Conservation (phyloP, 2,113 vertebrate species). For the Dipodomys merriami region DNA sequence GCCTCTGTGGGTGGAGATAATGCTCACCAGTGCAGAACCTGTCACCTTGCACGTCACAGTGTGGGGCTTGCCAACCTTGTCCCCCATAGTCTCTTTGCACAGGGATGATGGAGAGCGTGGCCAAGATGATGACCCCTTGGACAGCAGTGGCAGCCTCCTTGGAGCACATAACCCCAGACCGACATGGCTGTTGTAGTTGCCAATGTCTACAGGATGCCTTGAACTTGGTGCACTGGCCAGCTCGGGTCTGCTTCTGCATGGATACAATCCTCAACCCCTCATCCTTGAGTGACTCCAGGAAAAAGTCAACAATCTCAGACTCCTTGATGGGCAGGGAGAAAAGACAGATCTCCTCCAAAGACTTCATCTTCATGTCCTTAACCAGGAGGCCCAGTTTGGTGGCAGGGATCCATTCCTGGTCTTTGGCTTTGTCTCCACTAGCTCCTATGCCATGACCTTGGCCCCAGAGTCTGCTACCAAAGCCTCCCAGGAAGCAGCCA, state of each 20-base stretch:
- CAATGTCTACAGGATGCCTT: neutral
- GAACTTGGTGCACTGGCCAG: neutral
- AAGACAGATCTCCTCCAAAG: too few species aligned
- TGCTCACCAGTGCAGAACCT: too few species aligned
- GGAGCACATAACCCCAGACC: neutral
- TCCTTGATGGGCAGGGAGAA: neutral
- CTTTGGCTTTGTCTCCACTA: too few species aligned
- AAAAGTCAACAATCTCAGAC: neutral
- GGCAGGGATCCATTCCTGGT: too few species aligned
- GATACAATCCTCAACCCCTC: neutral
- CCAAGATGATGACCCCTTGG: neutral
- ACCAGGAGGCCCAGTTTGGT: accelerated
- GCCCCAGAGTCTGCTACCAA: too few species aligned
- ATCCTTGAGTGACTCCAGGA: neutral
- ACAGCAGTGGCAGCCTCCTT: neutral
- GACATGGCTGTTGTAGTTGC: neutral
- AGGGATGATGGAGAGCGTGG: neutral
- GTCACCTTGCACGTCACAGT: too few species aligned
- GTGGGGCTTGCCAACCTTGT: too few species aligned
- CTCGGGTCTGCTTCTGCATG: neutral
- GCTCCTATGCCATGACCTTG: too few species aligned
- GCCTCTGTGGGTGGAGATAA: neutral
- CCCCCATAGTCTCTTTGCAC: neutral
- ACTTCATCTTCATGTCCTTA: neutral
- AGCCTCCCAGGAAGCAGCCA: too few species aligned